Base-by-base conservation (phyloP, 64 coral and sea anemone species). In the Dendronephthya gigantea region DNA sequence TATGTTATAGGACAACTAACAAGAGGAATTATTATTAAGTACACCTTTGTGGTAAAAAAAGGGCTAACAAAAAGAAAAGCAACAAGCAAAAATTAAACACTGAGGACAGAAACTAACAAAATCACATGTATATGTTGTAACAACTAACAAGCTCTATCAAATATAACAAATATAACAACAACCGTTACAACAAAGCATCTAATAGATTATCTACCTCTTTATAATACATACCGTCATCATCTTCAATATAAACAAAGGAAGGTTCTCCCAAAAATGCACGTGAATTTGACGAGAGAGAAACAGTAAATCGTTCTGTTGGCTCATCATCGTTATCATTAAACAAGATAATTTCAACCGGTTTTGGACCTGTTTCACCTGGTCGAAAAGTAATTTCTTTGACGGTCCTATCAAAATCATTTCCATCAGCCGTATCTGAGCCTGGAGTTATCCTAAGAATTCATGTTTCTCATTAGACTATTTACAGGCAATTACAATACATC, bases 161-260 rank as follows among this genome's bases (percentile, higher is more conserved):
- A n/a, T n/a, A n/a, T n/a, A n/a, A n/a, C n/a, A n/a, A n/a, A n/a
- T n/a, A n/a, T n/a, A n/a, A n/a, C n/a, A n/a, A n/a, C n/a, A n/a
- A n/a, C n/a, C n/a, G n/a, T n/a, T n/a, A n/a, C n/a, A n/a, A n/a
- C n/a, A n/a, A n/a, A n/a, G n/a, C n/a, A n/a, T n/a, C n/a, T n/a
- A n/a, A n/a, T n/a, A n/a, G n/a, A n/a, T n/a, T n/a, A n/a, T n/a
- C n/a, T n/a, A n/a, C n/a, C n/a, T n/a, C n/a, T n/a, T n/a, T n/a
- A n/a, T n/a, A n/a, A n/a, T n/a, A n/a, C 68, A 25, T 70, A 70
- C 66, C 66, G 27, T 70, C 66, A 31, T 70, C 66, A n/a, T 70
- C 66, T 25, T 25, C 27, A 70, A 70, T 70, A 70, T 70, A 17
- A 9, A 70, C 66, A 22, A n/a, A 17, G 7, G 23, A 9, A 22